These are phyloP conservation scores for Pithys albifrons DNA, from an alignment of 2,113 vertebrate genomes.

Conservation along the genomic window DNA sequence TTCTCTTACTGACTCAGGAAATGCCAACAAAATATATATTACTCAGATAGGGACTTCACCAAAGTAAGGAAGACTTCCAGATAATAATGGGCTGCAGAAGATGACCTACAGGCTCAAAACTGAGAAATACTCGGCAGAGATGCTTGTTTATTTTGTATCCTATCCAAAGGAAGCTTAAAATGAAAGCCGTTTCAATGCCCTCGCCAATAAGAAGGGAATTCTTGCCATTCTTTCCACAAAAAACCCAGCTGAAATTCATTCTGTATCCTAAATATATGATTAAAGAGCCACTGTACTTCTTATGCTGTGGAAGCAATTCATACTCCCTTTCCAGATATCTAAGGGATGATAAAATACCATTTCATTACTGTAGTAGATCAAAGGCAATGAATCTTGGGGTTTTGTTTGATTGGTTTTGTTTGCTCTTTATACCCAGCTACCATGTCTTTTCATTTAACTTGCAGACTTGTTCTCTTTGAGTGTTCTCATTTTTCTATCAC, in stretches of 20 bases:
- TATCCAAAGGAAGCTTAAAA: slow-evolving; percentile 1
- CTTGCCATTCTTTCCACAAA: not conserved
- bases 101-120: not conserved
- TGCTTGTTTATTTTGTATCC: not conserved
- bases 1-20: not conserved
- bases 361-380: not conserved
- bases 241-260: not conserved
- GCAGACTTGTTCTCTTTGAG: not conserved
- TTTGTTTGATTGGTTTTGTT: not conserved
- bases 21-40: not conserved
- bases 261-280: not conserved
- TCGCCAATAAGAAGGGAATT: not conserved
- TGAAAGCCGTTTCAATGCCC: not conserved
- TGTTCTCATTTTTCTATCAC: not conserved
- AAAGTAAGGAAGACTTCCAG: not conserved
- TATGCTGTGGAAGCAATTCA: not conserved
- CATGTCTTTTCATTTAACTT: not conserved
- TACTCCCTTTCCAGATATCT: not conserved
- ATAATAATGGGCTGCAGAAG: not conserved
- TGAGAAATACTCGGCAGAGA: not conserved
- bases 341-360: not conserved
- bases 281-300: not conserved
- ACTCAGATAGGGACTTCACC: not conserved
- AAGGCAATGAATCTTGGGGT: not conserved
- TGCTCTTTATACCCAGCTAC: not conserved